phyloP scores from a whole-genome alignment of 2,113 vertebrate genomes.

The Propithecus coquereli region DNA sequence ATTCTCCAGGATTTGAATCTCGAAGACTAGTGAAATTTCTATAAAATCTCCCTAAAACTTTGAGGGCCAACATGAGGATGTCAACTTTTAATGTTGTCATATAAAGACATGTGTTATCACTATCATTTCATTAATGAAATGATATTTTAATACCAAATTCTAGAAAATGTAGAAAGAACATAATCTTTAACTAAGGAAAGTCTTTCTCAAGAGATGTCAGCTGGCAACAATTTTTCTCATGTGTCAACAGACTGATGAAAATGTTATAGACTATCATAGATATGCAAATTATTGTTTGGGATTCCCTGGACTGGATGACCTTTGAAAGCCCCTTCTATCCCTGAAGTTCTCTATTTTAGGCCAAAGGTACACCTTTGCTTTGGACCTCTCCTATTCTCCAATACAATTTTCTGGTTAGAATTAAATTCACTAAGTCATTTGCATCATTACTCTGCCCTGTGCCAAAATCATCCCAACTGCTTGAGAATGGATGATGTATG shows the following conservation, averaged over 20 bases:
- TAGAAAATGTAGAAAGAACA: constrained; percentile 41
- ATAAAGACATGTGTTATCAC: not conserved
- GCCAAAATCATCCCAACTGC: constrained; percentile 21
- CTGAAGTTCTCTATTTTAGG: constrained; percentile 28
- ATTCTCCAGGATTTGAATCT: not conserved
- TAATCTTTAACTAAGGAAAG: constrained; percentile 23
- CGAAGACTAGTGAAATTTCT: constrained; percentile 22
- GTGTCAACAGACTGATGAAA: constrained; percentile 31
- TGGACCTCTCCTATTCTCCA: not conserved
- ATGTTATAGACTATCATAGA: constrained; percentile 11
- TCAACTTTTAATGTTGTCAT: constrained; percentile 23
- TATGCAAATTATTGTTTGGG: not conserved
- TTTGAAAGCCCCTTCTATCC: constrained; percentile 4
- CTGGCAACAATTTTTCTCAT: constrained; percentile 34
- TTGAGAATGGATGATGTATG: constrained; percentile 13
- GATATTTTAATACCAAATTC: constrained; percentile 39
- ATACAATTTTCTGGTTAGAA: constrained; percentile 16
- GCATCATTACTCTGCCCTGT: not conserved
- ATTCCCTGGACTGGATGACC: not conserved
- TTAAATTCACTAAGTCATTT: constrained; percentile 1
- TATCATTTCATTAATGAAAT: constrained; percentile 30
- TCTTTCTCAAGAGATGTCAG: constrained; percentile 2
- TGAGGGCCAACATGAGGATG: not conserved
- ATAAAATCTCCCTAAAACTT: constrained; percentile 17
- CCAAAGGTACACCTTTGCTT: not conserved